These are phyloP conservation scores for Phaenicophaeus curvirostris DNA, from an alignment of 2,797 vertebrate species.

Conservation along the genomic window DNA sequence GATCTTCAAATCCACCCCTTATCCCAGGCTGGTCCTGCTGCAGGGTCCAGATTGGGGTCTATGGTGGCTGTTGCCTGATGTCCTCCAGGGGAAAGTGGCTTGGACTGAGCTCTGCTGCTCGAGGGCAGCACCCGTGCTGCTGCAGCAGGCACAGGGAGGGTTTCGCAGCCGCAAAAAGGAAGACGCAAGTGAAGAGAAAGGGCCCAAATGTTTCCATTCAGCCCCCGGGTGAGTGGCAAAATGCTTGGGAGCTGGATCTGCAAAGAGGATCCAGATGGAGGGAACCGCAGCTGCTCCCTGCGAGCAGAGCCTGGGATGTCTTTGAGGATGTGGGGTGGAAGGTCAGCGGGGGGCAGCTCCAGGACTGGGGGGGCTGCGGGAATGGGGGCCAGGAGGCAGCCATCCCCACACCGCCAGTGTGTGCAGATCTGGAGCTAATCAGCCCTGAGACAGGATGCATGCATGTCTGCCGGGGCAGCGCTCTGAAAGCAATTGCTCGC, in stretches of 20 bases:
- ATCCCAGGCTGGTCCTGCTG: neutral
- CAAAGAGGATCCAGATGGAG: conserved; percentile 57
- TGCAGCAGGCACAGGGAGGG: neutral
- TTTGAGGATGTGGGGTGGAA: conserved; percentile 7
- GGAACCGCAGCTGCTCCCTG: conserved; percentile 35
- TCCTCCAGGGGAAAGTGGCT: neutral
- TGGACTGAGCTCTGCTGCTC: neutral
- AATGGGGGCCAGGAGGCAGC: neutral
- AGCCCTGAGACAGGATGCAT: conserved; percentile 32
- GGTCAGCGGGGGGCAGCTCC: neutral
- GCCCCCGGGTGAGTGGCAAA: neutral
- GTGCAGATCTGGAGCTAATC: conserved; percentile 38
- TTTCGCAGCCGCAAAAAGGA: neutral
- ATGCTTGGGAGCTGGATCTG: neutral
- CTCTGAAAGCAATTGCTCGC: conserved; percentile 28
- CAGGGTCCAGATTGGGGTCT: neutral
- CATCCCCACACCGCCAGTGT: neutral
- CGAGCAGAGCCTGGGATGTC: neutral
- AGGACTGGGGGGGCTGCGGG: neutral
- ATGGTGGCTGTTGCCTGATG: neutral
- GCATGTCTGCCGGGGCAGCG: neutral
- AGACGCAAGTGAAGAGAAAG: neutral
- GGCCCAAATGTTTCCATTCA: conserved; percentile 28
- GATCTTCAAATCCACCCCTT: neutral
- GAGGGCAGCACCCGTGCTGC: accelerated